Base-by-base conservation (phyloP, 2,113 vertebrate genomes). In the Trematocara variabile region DNA sequence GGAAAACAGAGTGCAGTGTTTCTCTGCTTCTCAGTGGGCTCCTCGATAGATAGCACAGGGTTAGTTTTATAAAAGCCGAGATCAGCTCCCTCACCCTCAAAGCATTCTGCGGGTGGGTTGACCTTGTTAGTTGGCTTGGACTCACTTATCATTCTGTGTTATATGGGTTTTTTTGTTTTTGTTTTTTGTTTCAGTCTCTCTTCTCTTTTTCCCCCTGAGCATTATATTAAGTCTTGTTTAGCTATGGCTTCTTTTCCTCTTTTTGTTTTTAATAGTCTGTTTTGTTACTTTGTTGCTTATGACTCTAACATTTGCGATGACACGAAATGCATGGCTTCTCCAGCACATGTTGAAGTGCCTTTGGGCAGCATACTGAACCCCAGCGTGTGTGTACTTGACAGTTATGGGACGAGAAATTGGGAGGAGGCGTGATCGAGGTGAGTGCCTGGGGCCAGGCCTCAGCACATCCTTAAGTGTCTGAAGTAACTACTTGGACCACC, bases 1-100 rank as follows among this genome's bases (percentile, higher is more conserved):
- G 78, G 39, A 89, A 58, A 90, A 86, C 84, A 79, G 68, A 50
- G 80, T 90, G 60, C 83, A 85, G 88, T 93, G 65, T 90, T 82
- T 88, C 60, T 90, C 3, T 54, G 56, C 30, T 41, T 91, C 81
- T 77, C 86, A 58, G 56, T 52, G 77, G 82, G 50, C 79, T 65
- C 60, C 78, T 80, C 82, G 63, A 6, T 77, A 83, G 50, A 9
- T 1, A 53, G 28, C 81, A 63, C 28, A 58, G 75, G 82, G 81
- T 85, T 77, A 3, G 68, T 80, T 81, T 81, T 86, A 82, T 13
- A 34, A 81, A 84, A 80, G 50, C 14, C 68, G 78, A 82, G 48
- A 48, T 80, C 73, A 73, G 86, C 65, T 73, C 53, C 52, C 68
- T 83, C 73, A 46, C 30, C 63, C 39, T 30, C 60, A 83, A 60